phyloP scores from a whole-genome alignment of 2,797 vertebrate species.

The Pseudomugil tenellus region DNA sequence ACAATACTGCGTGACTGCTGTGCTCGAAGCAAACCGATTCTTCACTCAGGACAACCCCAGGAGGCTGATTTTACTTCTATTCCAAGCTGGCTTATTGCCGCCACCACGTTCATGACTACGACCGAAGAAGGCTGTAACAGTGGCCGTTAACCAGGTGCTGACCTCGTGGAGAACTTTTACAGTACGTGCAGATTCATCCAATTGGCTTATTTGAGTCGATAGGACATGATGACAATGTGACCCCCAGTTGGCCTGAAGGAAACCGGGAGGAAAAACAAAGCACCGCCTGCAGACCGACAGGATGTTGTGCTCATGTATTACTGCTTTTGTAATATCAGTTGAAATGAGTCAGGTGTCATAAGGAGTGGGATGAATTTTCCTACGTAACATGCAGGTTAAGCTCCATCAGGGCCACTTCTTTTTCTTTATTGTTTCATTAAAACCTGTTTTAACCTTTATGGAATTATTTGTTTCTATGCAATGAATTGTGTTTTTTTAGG shows the following conservation, averaged over 20 bases:
- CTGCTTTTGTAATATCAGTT: neutral
- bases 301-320: conserved; percentile 4
- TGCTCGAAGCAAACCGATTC: conserved; percentile 55
- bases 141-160: conserved; percentile 20
- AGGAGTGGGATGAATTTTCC: neutral
- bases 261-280: neutral
- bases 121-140: conserved; percentile 22
- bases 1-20: conserved; percentile 37
- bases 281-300: conserved; percentile 19
- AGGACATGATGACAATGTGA: conserved; percentile 31
- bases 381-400: no score
- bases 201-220: conserved; percentile 30
- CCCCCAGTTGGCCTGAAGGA: neutral
- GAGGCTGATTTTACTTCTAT: conserved; percentile 46
- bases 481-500: no score
- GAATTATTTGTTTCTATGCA: no score
- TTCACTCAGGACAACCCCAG: conserved; percentile 44
- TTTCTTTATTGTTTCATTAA: no score
- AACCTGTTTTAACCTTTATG: no score
- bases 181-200: conserved; percentile 34
- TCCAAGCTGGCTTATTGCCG: neutral
- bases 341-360: neutral
- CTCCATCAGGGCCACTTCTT: no score
- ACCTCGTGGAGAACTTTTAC: conserved; percentile 31
- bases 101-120: conserved; percentile 2